Percentiles rank a stretch among this genome's conserved stretches.
Evolutionary conservation across 2,113 vertebrate genomes (phyloP).

Genomic region (Lipotes vexillifer): DNA sequence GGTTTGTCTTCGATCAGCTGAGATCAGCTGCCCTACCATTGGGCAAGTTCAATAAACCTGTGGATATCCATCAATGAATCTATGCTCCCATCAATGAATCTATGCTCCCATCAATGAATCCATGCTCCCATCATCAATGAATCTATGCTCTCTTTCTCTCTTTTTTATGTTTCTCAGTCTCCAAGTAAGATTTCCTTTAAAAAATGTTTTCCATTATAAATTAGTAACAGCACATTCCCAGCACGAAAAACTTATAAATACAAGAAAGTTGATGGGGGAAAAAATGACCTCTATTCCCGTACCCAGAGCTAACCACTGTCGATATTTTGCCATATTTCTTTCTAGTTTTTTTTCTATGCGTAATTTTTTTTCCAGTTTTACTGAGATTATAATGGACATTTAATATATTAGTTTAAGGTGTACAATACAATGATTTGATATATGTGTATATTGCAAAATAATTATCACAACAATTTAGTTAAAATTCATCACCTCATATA

Average conservation of each 20-base stretch:
- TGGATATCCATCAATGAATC: neutral
- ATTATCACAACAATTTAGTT: neutral
- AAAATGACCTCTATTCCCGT: neutral
- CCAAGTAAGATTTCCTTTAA: neutral
- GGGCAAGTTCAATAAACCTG: neutral
- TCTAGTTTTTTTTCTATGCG: neutral
- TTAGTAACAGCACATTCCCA: neutral
- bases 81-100: neutral
- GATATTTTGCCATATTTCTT: neutral
- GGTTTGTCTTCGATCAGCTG: neutral
- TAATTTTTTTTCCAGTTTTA: neutral
- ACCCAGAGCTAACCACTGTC: neutral
- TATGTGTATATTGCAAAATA: neutral
- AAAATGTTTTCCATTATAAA: neutral
- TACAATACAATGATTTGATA: neutral
- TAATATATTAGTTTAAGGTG: neutral
- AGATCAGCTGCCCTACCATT: neutral
- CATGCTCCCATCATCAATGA: neutral
- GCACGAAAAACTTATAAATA: neutral
- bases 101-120: neutral
- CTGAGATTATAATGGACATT: neutral
- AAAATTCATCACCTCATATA: neutral
- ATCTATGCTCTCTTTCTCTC: neutral
- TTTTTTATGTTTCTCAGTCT: neutral
- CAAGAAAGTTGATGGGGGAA: neutral